A percentile compares a stretch with the other conserved stretches of the same genome.
These are phyloP conservation scores for Aphelenchoides bicaudatus DNA, from an alignment of 2,888 invertebrate species.

Conservation along the genomic window DNA sequence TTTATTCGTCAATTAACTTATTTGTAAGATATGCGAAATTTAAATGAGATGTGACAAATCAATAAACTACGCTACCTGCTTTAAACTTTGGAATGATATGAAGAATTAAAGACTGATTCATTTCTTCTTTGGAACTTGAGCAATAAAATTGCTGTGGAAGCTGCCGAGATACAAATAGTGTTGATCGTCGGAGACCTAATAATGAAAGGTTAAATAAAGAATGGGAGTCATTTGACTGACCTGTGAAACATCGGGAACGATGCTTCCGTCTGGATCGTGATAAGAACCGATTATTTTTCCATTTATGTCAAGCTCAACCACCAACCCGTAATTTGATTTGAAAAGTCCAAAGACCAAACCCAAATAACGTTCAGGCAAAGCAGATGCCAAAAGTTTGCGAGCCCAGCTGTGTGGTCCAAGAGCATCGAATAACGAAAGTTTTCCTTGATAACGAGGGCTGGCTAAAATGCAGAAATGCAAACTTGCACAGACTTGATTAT, in stretches of 20 bases:
- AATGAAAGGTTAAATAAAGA: neutral
- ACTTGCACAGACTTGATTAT: no score
- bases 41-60: no score
- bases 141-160: constrained; percentile 46
- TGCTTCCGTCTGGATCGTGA: constrained; percentile 48
- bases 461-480: no score
- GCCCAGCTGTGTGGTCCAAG: constrained; percentile 41
- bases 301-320: constrained; percentile 40
- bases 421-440: constrained; percentile 31
- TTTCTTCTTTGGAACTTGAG: constrained; percentile 35
- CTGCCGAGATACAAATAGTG: constrained; percentile 48
- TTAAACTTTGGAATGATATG: no score
- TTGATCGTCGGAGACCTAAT: constrained; percentile 39
- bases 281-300: constrained; percentile 46
- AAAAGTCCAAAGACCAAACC: constrained; percentile 34
- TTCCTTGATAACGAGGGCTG: constrained; percentile 26
- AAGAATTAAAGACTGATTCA: no score
- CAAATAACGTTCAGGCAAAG: constrained; percentile 32
- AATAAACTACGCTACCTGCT: no score
- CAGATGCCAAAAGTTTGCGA: constrained; percentile 38
- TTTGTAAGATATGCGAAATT: no score
- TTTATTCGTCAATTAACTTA: no score
- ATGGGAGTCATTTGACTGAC: constrained; percentile 24
- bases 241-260: constrained; percentile 47
- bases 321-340: constrained; percentile 44